A percentile compares a stretch with the other conserved stretches of the same genome.
Conservation (phyloP, 1,140 invertebrate genomes). For the Atta colombica region DNA sequence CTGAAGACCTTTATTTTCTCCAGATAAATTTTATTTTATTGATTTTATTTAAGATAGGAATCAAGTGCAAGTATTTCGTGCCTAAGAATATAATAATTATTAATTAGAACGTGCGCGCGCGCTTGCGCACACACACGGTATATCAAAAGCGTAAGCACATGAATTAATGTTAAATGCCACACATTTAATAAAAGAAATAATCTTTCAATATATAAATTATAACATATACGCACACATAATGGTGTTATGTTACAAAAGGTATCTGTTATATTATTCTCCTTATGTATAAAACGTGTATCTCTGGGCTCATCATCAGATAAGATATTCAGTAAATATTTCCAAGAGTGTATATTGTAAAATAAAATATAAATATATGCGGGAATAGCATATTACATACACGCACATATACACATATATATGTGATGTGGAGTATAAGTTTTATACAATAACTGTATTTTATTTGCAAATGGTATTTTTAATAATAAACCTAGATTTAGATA, state of each 20-base stretch:
- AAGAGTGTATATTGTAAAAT: slow-evolving; percentile 41
- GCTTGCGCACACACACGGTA: neutral
- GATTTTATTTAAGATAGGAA: slow-evolving; percentile 38
- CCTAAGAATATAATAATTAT: slow-evolving; percentile 56
- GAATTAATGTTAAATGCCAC: slow-evolving; percentile 12
- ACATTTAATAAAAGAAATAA: neutral
- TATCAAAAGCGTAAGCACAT: neutral
- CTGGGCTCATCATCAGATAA: slow-evolving; percentile 6
- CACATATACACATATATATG: neutral
- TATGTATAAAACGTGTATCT: slow-evolving; percentile 15
- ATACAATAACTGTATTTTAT: neutral
- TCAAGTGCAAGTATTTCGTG: slow-evolving; percentile 69
- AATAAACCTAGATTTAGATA: neutral
- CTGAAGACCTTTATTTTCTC: slow-evolving; percentile 71
- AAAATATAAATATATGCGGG: slow-evolving; percentile 15
- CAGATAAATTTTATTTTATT: slow-evolving; percentile 50
- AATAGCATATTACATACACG: neutral
- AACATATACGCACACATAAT: neutral
- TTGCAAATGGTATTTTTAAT: neutral
- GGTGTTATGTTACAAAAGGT: neutral
- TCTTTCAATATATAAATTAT: slow-evolving; percentile 10
- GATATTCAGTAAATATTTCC: neutral
- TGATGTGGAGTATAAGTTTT: neutral
- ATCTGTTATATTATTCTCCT: neutral
- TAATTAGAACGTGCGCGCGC: neutral